phyloP scores from a whole-genome alignment of 2,797 vertebrate species.

The Coregonus ussuriensis region DNA sequence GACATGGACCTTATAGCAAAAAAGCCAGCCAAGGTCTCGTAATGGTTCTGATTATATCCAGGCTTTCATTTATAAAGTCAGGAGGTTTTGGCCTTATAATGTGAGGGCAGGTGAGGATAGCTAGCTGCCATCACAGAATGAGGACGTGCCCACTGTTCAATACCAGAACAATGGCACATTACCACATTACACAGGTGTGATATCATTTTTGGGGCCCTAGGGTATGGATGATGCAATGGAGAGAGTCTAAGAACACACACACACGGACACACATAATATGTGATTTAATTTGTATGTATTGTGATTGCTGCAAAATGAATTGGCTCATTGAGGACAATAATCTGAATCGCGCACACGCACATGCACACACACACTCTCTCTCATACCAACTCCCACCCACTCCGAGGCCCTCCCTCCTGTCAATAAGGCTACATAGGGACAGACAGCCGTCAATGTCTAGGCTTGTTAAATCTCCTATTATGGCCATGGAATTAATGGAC shows the following conservation, averaged over 20 bases:
- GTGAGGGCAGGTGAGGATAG: not conserved
- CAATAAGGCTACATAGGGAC: slow-evolving; percentile 20
- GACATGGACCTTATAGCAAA: not conserved
- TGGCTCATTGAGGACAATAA: not conserved
- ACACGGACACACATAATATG: too few relatives aligned
- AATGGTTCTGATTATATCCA: not conserved
- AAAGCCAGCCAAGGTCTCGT: not conserved
- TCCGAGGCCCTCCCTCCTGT: slow-evolving; percentile 6
- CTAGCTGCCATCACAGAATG: not conserved
- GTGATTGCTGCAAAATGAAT: not conserved
- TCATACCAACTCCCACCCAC: not conserved
- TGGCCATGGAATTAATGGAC: slow-evolving; percentile 25
- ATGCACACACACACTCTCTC: not conserved
- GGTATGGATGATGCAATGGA: not conserved
- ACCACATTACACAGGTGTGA: not conserved
- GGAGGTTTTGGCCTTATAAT: slow-evolving; percentile 37
- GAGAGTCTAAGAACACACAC: too few relatives aligned
- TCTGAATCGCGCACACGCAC: too few relatives aligned
- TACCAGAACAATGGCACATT: not conserved
- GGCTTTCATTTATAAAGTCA: not conserved
- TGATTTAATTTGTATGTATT: not conserved
- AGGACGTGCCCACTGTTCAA: not conserved
- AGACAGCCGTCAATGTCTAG: slow-evolving; percentile 22
- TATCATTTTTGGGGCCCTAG: not conserved
- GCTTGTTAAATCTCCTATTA: slow-evolving; percentile 20